Evolutionary conservation across 2,113 vertebrate genomes (phyloP), one percentile per base, ranked within the genome.

Genomic region (Xenopus tropicalis): DNA sequence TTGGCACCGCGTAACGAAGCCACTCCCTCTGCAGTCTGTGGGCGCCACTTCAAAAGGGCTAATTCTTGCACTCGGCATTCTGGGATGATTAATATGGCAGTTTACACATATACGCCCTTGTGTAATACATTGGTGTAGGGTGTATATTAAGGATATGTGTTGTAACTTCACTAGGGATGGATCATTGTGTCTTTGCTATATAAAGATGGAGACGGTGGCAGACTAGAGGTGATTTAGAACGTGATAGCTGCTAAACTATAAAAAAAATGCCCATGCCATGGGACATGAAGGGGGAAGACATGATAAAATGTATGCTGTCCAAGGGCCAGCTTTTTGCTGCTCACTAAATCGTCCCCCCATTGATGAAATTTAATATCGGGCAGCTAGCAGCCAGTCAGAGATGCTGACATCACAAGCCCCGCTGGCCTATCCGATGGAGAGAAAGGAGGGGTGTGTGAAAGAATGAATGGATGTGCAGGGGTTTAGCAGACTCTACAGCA

Each of bases 401-500:
- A 1, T 2, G 78, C 64, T 80, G 82, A 81, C 79, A 81, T 84
- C 83, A 81, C 57, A 14, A 0, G 9, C 23, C 10, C 7, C 11
- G 0, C 1, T 0, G 77, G 42, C 85, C 85, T 84, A 84, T 84
- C 3, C 23, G 70, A 3, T 29, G 37, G 63, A 29, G 72, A 64
- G 71, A 69, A 68, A 75, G 82, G 82, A 71, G 72, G 82, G 72
- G 78, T 70, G 79, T 78, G 82, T 23, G 78, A 81, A 80, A 81
- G 82, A 70, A 83, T 85, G 82, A 85, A 84, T 84, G 82, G 81
- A 72, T 79, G 79, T 82, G 79, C 80, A 65, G 75, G 74, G 57
- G 79, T 78, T 44, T 71, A 62, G 78, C 69, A 79, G 67, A 54
- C 20, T 78, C 77, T 76, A 70, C 78, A 61, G 80, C 82, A 77